Conservation (phyloP, 2,888 invertebrate species). For the Hanleya hanleyi region DNA sequence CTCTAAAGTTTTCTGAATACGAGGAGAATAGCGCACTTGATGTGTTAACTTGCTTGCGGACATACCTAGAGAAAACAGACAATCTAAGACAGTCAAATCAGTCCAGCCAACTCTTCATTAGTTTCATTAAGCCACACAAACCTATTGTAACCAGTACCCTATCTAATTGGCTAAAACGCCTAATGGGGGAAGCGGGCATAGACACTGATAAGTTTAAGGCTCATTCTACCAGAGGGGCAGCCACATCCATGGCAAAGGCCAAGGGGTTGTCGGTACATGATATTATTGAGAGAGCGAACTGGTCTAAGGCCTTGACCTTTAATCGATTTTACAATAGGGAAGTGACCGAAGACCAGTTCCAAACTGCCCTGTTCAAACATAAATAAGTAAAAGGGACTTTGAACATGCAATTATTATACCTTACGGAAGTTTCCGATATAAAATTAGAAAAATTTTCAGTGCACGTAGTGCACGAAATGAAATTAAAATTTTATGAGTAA, state of each 20-base stretch:
- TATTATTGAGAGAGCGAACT: conserved; percentile 3
- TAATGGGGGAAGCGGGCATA: not conserved
- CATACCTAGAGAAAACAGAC: not conserved
- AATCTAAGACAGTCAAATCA: not conserved
- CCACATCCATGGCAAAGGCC: conserved; percentile 1
- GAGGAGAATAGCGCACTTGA: not conserved
- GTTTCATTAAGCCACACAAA: not conserved
- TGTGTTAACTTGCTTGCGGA: conserved; percentile 2
- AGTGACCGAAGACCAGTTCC: not conserved
- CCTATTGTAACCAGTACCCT: conserved; percentile 3
- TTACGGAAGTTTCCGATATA: conserved; percentile 4
- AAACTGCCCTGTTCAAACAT: not conserved
- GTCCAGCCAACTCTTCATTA: not conserved
- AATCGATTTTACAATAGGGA: conserved; percentile 2
- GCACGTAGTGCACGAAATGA: too few species aligned
- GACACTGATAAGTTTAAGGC: not conserved
- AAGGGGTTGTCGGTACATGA: not conserved
- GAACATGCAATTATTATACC: conserved; percentile 18
- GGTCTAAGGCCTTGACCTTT: not conserved
- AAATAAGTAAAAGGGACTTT: not conserved
- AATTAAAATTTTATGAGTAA: conserved; percentile 17
- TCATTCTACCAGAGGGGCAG: not conserved
- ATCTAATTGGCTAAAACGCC: conserved; percentile 4
- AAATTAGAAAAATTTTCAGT: too few species aligned
- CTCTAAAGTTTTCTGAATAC: not conserved